These are phyloP conservation scores for Operophtera brumata DNA, from an alignment of 2,888 invertebrate species.

Conservation along the genomic window DNA sequence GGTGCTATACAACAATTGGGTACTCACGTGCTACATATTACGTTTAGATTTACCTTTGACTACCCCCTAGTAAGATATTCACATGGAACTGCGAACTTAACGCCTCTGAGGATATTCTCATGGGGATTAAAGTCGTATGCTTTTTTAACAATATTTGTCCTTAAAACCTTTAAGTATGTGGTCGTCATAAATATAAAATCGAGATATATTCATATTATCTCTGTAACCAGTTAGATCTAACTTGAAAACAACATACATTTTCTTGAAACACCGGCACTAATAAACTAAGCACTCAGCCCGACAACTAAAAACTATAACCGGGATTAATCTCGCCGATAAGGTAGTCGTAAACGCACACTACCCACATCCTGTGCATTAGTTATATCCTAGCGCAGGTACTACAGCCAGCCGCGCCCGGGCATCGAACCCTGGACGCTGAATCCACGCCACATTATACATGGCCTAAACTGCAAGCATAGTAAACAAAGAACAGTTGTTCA, in stretches of 20 bases:
- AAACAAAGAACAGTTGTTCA: slow-evolving; percentile 16
- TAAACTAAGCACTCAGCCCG: slow-evolving; percentile 4
- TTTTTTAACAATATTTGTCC: too few relatives aligned
- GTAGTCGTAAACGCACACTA: slow-evolving; percentile 15
- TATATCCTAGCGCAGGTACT: slow-evolving; percentile 60
- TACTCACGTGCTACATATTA: too few relatives aligned
- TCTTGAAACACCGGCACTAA: not conserved
- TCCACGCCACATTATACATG: slow-evolving; percentile 33
- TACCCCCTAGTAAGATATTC: too few relatives aligned
- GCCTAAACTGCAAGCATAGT: slow-evolving; percentile 18
- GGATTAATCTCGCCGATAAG: slow-evolving; percentile 20
- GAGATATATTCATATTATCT: too few relatives aligned
- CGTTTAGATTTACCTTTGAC: too few relatives aligned
- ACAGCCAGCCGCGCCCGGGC: slow-evolving; percentile 54
- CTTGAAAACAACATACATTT: not conserved
- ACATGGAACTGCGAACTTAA: too few relatives aligned
- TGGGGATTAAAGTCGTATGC: too few relatives aligned
- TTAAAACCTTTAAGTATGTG: too few relatives aligned
- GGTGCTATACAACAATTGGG: too few relatives aligned
- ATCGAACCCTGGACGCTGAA: slow-evolving; percentile 61
- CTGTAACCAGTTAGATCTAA: not conserved
- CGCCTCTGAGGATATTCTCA: too few relatives aligned
- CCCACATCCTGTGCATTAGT: slow-evolving; percentile 32
- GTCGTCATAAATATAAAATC: too few relatives aligned
- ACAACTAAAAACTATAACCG: slow-evolving; percentile 3